phyloP scores from a whole-genome alignment of 2,797 vertebrate genomes.

The Rallus crepitans region DNA sequence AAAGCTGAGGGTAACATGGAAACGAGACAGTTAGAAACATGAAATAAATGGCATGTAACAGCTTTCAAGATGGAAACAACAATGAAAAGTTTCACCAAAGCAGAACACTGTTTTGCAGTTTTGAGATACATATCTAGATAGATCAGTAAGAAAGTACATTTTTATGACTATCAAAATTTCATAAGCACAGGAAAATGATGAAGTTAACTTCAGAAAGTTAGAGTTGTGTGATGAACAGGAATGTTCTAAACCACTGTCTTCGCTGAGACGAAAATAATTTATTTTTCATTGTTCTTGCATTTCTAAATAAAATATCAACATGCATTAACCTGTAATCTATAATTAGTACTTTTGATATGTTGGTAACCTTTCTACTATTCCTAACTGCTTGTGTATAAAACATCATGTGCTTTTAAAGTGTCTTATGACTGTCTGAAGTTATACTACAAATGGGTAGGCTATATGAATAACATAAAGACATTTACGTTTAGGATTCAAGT shows the following conservation, averaged over 20 bases:
- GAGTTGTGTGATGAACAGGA: background rate
- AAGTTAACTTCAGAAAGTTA: background rate
- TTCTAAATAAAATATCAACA: constrained; percentile 29
- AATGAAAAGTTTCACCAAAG: background rate
- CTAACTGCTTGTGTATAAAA: background rate
- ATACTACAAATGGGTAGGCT: background rate
- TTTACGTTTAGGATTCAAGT: background rate
- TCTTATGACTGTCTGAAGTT: background rate
- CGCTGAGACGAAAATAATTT: background rate
- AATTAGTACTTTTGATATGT: background rate
- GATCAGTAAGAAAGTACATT: background rate
- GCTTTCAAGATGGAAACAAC: background rate
- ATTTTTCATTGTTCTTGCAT: background rate
- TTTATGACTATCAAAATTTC: background rate
- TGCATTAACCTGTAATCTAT: background rate
- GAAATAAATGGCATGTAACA: background rate
- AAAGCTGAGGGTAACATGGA: background rate
- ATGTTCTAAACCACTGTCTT: background rate
- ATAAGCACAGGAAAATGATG: background rate
- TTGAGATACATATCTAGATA: background rate
- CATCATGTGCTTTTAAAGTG: background rate
- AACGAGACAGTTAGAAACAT: background rate
- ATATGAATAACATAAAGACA: background rate
- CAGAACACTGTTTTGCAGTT: background rate
- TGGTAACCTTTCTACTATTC: background rate